Evolutionary conservation across 2,797 vertebrate genomes (phyloP), one percentile per base, ranked within the genome.

Genomic region (Bucorvus abyssinicus): DNA sequence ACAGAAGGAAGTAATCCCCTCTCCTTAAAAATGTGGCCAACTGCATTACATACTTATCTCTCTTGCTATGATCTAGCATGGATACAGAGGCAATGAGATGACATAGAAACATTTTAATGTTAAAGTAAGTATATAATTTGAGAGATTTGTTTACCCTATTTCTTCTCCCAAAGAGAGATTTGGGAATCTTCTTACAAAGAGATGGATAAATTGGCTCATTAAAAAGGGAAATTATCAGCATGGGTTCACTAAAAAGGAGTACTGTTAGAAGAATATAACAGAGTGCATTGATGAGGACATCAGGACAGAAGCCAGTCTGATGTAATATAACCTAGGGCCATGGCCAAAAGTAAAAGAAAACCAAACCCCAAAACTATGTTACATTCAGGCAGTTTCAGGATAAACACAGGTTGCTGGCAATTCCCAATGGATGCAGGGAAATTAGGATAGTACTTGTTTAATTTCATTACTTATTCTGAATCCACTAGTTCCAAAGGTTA

Each of bases 211-310:
- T 77, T 93, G 65, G 40, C 71, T 97, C 74, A 92, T 95, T 97
- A 90, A 38, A 85, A 80, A 89, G 44, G 57, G 21, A 94, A 90
- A 95, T 92, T 90, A 69, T 86, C 56, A 91, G 79, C 82, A 89
- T 47, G 42, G 74, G 78, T 94, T 94, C 69, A 83, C 83, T 94
- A 78, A 89, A 89, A 93, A 74, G 52, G 67, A 63, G 61, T 74
- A 82, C 89, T 94, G 89, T 92, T 94, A 94, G 80, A 94, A 68
- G 90, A 93, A 82, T 91, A 95, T 85, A 89, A 93, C 81, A 81
- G 60, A 94, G 34, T 67, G 79, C 77, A 74, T 52, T 20, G 17
- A 95, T 84, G 90, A 94, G 80, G 74, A 73, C 57, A 91, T 84
- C 74, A 93, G 92, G 60, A 92, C 84, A 93, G 90, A 73, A 95